Base-by-base conservation (phyloP, 1,140 invertebrate species). In the Drosophila pachea region DNA sequence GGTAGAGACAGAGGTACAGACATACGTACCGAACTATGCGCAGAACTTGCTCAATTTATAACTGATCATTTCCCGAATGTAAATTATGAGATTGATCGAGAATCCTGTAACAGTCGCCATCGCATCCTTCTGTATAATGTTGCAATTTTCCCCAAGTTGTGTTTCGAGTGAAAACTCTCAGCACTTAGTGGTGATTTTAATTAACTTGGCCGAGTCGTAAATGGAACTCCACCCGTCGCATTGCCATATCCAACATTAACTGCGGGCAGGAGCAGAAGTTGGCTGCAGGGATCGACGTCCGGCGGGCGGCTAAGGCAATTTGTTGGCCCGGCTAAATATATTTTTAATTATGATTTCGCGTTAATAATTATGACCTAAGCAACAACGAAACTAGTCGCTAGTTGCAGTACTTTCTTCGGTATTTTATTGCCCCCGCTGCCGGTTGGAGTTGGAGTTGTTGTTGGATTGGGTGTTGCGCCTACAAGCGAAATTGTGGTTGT, bases 291-390 rank as follows among this genome's bases (percentile, higher is more conserved):
- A 40, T 35, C 35, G 50, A 33, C 33, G 61, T 38, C 16, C 50
- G 38, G 38, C 36, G 54, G 49, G 42, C 65, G 62, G 50, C 64
- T 53, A 67, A 78, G 43, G 64, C 76, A 79, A 79, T 76, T 87
- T 83, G 56, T 73, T 63, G 74, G 63, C 70, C 67, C 60, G 62
- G 63, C 83, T 87, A 87, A 87, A 87, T 87, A 87, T 76, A 87
- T 70, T 87, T 87, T 87, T 87, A 87, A 87, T 87, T 87, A 87
- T 87, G 84, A 87, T 87, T 87, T 79, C 67, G 68, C 73, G 65
- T 76, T 68, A 65, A 74, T 86, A 86, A 86, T 86, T 86, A 81
- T 86, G 81, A 86, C 70, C 73, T 77, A 86, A 86, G 76, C 73
- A 61, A 62, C 64, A 67, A 66, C 76, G 75, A 73, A 76, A 76